Conservation (phyloP, 2,797 vertebrate species). For the Neosilurus mollespiculum region DNA sequence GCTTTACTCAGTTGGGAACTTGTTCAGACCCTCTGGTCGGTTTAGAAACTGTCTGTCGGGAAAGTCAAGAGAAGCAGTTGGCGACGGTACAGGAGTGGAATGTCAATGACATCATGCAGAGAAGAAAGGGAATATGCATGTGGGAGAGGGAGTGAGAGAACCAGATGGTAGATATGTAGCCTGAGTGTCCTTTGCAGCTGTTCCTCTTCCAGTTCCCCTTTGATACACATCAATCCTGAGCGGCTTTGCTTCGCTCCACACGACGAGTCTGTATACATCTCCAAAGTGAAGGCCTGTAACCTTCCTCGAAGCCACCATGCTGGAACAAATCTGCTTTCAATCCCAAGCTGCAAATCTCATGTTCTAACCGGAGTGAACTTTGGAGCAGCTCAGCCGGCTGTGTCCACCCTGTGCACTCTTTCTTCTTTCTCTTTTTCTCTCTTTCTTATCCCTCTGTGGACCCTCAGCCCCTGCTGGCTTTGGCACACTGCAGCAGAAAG, state of each 20-base stretch:
- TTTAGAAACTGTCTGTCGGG: constrained; percentile 1
- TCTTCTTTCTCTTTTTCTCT: constrained; percentile 9
- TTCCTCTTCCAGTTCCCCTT: constrained; percentile 51
- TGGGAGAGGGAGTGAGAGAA: constrained; percentile 28
- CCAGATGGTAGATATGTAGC: constrained; percentile 35
- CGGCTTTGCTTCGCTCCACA: constrained; percentile 30
- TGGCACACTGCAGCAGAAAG: constrained; percentile 16
- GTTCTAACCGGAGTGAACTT: constrained; percentile 53
- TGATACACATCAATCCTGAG: constrained; percentile 55
- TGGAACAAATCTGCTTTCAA: constrained; percentile 64
- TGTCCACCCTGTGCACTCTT: constrained; percentile 33
- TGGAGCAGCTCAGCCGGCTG: constrained; percentile 49
- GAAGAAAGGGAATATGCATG: constrained; percentile 48
- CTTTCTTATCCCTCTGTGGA: constrained; percentile 13
- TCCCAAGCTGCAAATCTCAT: constrained; percentile 52
- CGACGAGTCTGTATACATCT: constrained; percentile 50
- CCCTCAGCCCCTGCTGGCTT: constrained; percentile 25
- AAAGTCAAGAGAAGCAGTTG: constrained; percentile 28
- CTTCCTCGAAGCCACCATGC: constrained; percentile 35
- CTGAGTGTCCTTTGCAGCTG: constrained; percentile 40
- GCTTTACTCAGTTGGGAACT: constrained; percentile 4
- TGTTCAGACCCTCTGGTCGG: constrained; percentile 2
- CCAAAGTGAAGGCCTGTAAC: constrained; percentile 43
- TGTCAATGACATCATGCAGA: constrained; percentile 39
- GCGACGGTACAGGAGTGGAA: constrained; percentile 20